A percentile compares a stretch with the other conserved stretches of the same genome.
These are phyloP conservation scores for Trissolcus japonicus DNA, from an alignment of 2,888 invertebrate genomes.

Conservation along the genomic window DNA sequence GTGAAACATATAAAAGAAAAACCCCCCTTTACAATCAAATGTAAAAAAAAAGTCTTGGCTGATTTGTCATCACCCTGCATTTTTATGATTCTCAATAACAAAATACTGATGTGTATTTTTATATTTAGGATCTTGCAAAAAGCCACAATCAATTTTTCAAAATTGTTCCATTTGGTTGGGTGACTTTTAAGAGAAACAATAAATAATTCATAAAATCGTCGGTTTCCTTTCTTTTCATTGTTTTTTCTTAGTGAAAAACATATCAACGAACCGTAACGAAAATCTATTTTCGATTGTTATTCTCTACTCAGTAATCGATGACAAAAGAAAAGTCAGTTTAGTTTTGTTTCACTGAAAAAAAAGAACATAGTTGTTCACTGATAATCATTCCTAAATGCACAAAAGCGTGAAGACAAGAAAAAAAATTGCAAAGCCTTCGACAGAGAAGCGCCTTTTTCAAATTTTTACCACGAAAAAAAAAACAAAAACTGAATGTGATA, in stretches of 20 bases:
- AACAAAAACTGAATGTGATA: constrained; percentile 45
- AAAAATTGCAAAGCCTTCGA: constrained; percentile 7
- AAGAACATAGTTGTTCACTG: constrained; percentile 9
- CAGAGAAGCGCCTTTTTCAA: constrained; percentile 24
- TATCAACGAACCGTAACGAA: constrained; percentile 30
- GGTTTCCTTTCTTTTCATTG: neutral
- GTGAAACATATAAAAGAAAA: constrained; percentile 1
- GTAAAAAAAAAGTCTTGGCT: too few species aligned
- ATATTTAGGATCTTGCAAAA: constrained; percentile 5
- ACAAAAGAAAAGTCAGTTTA: too few species aligned
- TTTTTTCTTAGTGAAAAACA: constrained; percentile 35
- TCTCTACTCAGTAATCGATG: neutral
- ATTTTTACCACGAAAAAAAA: constrained; percentile 26
- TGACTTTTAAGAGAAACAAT: too few species aligned
- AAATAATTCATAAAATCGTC: too few species aligned
- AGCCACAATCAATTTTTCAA: too few species aligned
- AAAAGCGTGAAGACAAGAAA: neutral
- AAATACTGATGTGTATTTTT: constrained; percentile 3
- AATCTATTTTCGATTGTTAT: constrained; percentile 14
- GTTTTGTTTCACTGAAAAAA: neutral
- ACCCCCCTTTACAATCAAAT: too few species aligned
- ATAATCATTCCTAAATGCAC: constrained; percentile 9
- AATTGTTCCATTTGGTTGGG: too few species aligned
- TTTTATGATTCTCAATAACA: too few species aligned
- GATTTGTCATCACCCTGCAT: too few species aligned